These are phyloP conservation scores for Silurus lanzhouensis DNA, from an alignment of 2,797 vertebrate genomes.

Conservation along the genomic window DNA sequence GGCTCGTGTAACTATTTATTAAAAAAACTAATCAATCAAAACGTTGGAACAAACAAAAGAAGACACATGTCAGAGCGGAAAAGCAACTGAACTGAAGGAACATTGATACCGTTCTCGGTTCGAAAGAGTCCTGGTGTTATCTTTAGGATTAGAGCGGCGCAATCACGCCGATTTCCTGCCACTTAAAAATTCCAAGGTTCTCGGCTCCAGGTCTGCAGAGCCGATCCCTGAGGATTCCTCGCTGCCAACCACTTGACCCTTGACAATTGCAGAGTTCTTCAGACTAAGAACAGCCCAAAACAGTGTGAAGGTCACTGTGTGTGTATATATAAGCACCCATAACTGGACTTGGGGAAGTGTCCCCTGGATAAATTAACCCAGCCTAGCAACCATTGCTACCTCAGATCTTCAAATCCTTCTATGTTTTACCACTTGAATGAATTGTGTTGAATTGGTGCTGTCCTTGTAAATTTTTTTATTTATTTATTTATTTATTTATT, in stretches of 20 bases:
- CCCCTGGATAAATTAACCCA: neutral
- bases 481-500: no score
- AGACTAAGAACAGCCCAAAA: neutral
- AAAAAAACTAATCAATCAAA: neutral
- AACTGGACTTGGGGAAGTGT: neutral
- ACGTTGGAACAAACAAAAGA: neutral
- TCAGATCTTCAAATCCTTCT: neutral
- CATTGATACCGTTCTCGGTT: neutral
- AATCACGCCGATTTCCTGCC: neutral
- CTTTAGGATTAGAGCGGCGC: neutral
- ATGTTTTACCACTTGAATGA: neutral
- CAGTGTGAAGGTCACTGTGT: neutral
- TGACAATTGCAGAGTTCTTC: neutral
- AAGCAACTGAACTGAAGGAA: neutral
- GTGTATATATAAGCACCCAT: no score
- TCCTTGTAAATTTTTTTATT: neutral
- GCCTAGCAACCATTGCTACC: neutral
- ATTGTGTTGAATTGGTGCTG: neutral
- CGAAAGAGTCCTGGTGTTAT: neutral
- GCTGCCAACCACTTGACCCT: neutral
- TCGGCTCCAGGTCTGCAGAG: neutral
- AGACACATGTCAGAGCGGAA: neutral
- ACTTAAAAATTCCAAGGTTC: neutral
- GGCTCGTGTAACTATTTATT: neutral
- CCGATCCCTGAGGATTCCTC: neutral